phyloP scores from a whole-genome alignment of 2,888 invertebrate species.

The Eupithecia subumbrata region DNA sequence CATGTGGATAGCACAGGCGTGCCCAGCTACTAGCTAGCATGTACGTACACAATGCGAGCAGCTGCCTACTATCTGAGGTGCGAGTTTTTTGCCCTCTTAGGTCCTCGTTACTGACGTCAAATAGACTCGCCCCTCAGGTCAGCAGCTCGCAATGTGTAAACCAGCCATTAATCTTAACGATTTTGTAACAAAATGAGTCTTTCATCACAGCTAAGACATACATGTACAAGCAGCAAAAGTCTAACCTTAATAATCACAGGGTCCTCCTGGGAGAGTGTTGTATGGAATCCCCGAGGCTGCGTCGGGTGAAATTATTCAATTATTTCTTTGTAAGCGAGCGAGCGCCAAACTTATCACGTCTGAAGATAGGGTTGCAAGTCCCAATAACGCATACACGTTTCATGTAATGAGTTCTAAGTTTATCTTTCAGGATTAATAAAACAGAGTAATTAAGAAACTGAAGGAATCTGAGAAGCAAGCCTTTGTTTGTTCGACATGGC shows the following conservation, averaged over 20 bases:
- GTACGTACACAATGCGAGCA: too few species aligned
- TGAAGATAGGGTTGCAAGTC: not conserved
- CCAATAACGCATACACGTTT: not conserved
- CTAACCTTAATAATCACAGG: constrained; percentile 32
- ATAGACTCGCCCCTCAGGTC: too few species aligned
- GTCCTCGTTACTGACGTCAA: too few species aligned
- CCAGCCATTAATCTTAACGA: not conserved
- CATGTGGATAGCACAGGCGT: too few species aligned
- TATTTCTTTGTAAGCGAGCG: constrained; percentile 19
- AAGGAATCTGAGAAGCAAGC: not conserved
- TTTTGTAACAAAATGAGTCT: not conserved
- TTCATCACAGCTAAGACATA: not conserved
- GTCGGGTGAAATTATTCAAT: constrained; percentile 26
- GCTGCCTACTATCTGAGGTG: too few species aligned
- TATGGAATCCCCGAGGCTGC: constrained; percentile 35
- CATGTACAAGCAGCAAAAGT: constrained; percentile 24
- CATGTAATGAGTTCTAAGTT: not conserved
- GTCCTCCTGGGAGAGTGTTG: constrained; percentile 13
- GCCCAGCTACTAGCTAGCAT: too few species aligned
- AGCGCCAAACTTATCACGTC: constrained; percentile 21
- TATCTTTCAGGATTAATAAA: not conserved
- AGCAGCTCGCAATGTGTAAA: too few species aligned
- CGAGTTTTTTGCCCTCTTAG: too few species aligned
- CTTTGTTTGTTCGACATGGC: not conserved
- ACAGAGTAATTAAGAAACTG: not conserved